Evolutionary conservation across 2,113 vertebrate genomes (phyloP).

Genomic region (Paratilapia polleni): DNA sequence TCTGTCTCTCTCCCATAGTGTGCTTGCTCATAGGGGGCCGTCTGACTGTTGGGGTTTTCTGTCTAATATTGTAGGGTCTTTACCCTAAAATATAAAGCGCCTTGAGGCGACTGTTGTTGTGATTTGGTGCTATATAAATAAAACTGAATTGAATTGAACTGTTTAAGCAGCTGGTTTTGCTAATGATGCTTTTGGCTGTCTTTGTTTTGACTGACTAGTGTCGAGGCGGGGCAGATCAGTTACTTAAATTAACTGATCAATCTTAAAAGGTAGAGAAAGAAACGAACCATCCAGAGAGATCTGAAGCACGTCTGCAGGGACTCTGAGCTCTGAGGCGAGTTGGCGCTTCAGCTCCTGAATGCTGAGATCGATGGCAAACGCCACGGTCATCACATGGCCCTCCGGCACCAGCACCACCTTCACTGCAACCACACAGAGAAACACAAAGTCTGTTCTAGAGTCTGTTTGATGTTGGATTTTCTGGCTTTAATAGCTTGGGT

Average conservation of each 20-base stretch:
- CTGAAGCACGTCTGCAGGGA: constrained; percentile 78
- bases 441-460: background rate
- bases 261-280: background rate
- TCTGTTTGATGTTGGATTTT: background rate
- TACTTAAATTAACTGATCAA: background rate
- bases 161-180: too few relatives aligned
- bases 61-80: too few relatives aligned
- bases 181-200: too few relatives aligned
- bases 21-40: too few relatives aligned
- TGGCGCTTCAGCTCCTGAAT: constrained; percentile 80
- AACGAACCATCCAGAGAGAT: constrained; percentile 79
- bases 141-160: too few relatives aligned
- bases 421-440: constrained; percentile 71
- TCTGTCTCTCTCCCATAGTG: too few relatives aligned
- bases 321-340: constrained; percentile 78
- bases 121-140: too few relatives aligned
- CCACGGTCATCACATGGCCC: constrained; percentile 82
- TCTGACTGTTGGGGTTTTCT: too few relatives aligned
- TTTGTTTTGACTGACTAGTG: too few relatives aligned
- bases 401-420: constrained; percentile 85
- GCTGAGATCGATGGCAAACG: constrained; percentile 79
- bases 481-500: too few relatives aligned
- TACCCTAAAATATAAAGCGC: too few relatives aligned
- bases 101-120: too few relatives aligned
- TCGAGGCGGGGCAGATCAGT: background rate